Evolutionary conservation across 2,888 invertebrate species (phyloP), one percentile per base, ranked within the genome.

Genomic region (Cetonia aurata): DNA sequence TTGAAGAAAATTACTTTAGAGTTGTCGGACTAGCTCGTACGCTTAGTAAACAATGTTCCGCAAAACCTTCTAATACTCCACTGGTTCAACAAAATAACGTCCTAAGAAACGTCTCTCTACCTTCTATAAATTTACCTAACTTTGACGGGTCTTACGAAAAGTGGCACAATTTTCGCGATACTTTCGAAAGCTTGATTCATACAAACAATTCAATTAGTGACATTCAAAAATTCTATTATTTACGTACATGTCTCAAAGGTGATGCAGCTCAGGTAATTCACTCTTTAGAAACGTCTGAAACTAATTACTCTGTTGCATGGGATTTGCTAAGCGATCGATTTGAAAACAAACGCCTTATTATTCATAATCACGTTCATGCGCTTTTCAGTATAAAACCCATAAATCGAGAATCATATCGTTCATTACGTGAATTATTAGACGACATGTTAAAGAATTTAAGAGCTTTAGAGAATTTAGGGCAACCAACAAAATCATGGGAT

Each of bases 241-340:
- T 74, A 13, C 57, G 52, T 52, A 25, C 56, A 37, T 67, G 66
- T 3, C 55, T 74, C 4, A 41, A 56, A 37, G 72, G 73, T 15
- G 44, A n/a, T n/a, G 74, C 75, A 0, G 55, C 56, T 1, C 13
- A 74, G 25, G 53, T 73, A 3, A 76, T 76, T 19, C 48, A 69
- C 41, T 73, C 71, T 15, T 50, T 77, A 17, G 67, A 71, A 56
- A 48, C 73, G 13, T 68, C 76, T 2, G 68, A 48, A 6, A 15
- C 50, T 6, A 76, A 76, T 68, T 77, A 77, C 56, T 19, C 46
- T 46, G 67, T 67, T 17, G 74, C 77, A 8, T 77, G 75, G 75
- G 67, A 75, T 25, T 62, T 75, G 42, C 52, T 77, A 59, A 67
- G 31, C 19, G 71, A 76, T 9, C 60, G 76, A 8, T 77, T 56